A percentile compares a stretch with the other conserved stretches of the same genome.
phyloP scores from a whole-genome alignment of 2,888 invertebrate species.

The Branchipolynoe longqiensis region DNA sequence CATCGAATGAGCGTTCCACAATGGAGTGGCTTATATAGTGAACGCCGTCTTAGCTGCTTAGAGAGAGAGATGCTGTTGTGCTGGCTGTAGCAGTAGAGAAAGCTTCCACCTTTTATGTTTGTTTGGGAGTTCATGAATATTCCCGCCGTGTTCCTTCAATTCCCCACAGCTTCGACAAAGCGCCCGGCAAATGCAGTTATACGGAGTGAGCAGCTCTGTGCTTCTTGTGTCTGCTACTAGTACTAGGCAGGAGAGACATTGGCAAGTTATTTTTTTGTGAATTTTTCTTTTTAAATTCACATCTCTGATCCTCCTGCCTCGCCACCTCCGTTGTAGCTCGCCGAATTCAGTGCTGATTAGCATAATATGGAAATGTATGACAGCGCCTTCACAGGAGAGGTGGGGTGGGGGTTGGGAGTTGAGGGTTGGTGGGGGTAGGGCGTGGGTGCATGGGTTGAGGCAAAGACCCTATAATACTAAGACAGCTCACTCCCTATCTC shows the following conservation, averaged over 20 bases:
- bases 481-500: too few species aligned
- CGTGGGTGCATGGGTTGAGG: too few species aligned
- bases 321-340: neutral
- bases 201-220: neutral
- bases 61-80: neutral
- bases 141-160: neutral
- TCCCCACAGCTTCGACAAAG: neutral
- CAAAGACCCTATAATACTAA: too few species aligned
- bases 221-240: too few species aligned
- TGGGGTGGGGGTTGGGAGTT: neutral
- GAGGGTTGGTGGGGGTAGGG: neutral
- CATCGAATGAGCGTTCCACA: too few species aligned
- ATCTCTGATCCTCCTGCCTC: neutral
- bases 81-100: neutral
- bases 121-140: neutral
- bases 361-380: slow-evolving; percentile 16
- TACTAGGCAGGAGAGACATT: too few species aligned
- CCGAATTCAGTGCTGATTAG: neutral
- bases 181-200: neutral
- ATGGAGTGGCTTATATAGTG: too few species aligned
- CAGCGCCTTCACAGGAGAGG: neutral
- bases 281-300: too few species aligned
- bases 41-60: too few species aligned
- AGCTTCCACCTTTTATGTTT: neutral
- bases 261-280: too few species aligned